A percentile compares a stretch with the other conserved stretches of the same genome.
phyloP scores from a whole-genome alignment of 1,140 invertebrate genomes.

The Drosophila parabipectinata region DNA sequence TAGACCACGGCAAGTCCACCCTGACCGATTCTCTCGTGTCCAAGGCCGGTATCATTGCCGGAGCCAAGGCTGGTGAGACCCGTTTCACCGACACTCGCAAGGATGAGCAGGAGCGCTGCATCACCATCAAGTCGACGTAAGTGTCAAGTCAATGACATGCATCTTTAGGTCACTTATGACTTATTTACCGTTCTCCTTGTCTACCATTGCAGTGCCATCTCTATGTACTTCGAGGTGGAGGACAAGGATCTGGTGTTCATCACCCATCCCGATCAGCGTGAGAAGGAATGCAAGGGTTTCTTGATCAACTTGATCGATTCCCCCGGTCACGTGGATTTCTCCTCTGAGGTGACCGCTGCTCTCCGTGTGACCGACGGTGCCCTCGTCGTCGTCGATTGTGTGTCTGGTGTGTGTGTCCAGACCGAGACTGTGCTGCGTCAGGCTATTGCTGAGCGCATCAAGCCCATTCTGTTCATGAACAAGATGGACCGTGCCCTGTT shows the following conservation, averaged over 20 bases:
- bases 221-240: slow-evolving; percentile 98
- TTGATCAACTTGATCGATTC: slow-evolving; percentile 99
- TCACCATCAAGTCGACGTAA: slow-evolving; percentile 99
- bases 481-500: slow-evolving; percentile 99
- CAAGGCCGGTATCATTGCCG: slow-evolving; percentile 99
- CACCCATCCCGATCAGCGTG: slow-evolving; percentile 93
- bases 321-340: slow-evolving; percentile 99
- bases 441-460: slow-evolving; percentile 99
- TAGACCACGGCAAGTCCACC: slow-evolving; percentile 99
- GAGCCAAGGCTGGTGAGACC: slow-evolving; percentile 98
- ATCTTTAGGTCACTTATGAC: not conserved
- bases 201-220: slow-evolving; percentile 92
- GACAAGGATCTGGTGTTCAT: slow-evolving; percentile 97
- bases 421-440: slow-evolving; percentile 99
- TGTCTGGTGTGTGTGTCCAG: slow-evolving; percentile 99
- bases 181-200: not conserved
- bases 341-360: slow-evolving; percentile 99
- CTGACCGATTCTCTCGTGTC: slow-evolving; percentile 99
- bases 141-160: slow-evolving; percentile 76
- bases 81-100: slow-evolving; percentile 99
- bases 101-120: slow-evolving; percentile 99
- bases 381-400: slow-evolving; percentile 99
- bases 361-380: slow-evolving; percentile 99
- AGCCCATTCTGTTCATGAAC: slow-evolving; percentile 99
- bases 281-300: slow-evolving; percentile 96